These are phyloP conservation scores for Melikaiella ostensackeni DNA, from an alignment of 2,888 invertebrate genomes.

Conservation along the genomic window DNA sequence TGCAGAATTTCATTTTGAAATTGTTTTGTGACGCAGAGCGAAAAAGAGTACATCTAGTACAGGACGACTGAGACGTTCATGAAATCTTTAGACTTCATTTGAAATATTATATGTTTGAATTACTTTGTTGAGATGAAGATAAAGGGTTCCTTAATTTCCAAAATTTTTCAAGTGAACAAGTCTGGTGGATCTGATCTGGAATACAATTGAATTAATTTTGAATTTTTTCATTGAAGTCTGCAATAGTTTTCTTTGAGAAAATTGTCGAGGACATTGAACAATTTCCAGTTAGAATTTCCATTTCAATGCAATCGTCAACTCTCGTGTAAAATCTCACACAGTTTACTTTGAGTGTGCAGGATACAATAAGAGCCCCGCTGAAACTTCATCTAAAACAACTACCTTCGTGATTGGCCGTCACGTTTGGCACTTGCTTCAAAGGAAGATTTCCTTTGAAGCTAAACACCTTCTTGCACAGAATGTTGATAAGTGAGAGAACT, in stretches of 20 bases:
- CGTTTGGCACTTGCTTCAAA: slow-evolving; percentile 12
- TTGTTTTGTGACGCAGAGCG: no score
- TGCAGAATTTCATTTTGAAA: no score
- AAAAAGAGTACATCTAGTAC: no score
- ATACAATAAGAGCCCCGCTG: background rate
- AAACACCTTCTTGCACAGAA: background rate
- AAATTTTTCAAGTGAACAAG: no score
- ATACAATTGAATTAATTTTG: background rate
- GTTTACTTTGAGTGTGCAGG: background rate
- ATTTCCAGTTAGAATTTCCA: background rate
- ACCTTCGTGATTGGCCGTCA: slow-evolving; percentile 3
- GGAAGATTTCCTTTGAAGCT: slow-evolving; percentile 9
- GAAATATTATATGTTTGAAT: no score
- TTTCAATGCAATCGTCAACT: background rate
- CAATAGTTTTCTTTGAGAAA: background rate
- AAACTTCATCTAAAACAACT: background rate
- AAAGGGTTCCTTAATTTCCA: no score
- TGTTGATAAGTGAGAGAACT: slow-evolving; percentile 8
- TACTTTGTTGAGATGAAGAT: no score
- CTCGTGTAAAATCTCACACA: background rate
- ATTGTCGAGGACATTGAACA: background rate
- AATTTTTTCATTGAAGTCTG: background rate
- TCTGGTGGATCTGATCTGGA: no score
- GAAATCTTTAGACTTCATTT: no score
- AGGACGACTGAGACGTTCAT: no score